Conservation (phyloP, 92 coral and sea anemone genomes). For the Palythoa caribaeorum region DNA sequence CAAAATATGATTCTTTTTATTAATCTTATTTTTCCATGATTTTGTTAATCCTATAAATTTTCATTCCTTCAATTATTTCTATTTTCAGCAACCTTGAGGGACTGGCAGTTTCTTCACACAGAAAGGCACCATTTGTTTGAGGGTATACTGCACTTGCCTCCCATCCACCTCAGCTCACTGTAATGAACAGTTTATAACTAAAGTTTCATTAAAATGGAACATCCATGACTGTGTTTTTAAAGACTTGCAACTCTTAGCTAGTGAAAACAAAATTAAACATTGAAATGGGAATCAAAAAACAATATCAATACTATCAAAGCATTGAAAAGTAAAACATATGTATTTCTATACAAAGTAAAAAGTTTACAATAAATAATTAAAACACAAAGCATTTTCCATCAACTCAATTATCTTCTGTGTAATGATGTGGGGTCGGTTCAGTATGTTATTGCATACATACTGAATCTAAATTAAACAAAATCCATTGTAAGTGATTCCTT, state of each 20-base stretch:
- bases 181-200: conserved; percentile 7
- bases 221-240: background rate
- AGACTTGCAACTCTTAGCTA: background rate
- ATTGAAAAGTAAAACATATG: too few relatives aligned
- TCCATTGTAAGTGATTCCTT: too few relatives aligned
- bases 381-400: too few relatives aligned
- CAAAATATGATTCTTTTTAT: too few relatives aligned
- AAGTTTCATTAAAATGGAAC: conserved; percentile 33
- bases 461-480: too few relatives aligned
- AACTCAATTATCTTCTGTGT: too few relatives aligned
- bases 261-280: background rate
- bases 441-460: too few relatives aligned
- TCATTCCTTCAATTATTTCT: background rate
- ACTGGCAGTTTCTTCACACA: background rate
- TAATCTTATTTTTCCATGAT: too few relatives aligned
- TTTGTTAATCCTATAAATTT: background rate
- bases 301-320: too few relatives aligned
- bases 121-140: background rate
- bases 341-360: too few relatives aligned
- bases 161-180: conserved; percentile 32
- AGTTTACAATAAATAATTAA: too few relatives aligned
- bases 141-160: conserved; percentile 37
- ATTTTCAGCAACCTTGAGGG: background rate
- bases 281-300: background rate
- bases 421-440: too few relatives aligned